These are phyloP conservation scores for Calyptomena viridis DNA, from an alignment of 2,113 vertebrate species.

Conservation along the genomic window DNA sequence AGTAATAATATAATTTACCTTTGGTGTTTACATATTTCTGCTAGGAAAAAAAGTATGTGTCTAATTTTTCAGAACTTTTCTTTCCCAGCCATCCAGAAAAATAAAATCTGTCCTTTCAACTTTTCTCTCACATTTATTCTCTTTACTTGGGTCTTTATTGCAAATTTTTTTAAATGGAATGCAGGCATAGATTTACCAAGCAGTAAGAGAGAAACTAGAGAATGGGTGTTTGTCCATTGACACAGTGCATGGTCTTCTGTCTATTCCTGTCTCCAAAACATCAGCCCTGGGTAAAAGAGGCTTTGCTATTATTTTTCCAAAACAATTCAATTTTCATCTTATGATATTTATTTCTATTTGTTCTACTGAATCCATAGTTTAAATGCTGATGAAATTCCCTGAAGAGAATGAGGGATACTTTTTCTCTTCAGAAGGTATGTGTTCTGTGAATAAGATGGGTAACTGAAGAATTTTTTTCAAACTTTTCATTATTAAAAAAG, in stretches of 20 bases:
- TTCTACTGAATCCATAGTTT: not conserved
- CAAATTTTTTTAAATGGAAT: not conserved
- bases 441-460: not conserved
- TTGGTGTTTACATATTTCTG: not conserved
- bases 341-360: not conserved
- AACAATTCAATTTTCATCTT: not conserved
- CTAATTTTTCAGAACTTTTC: not conserved
- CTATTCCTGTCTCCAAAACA: not conserved
- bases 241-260: not conserved
- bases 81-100: not conserved
- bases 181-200: not conserved
- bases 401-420: not conserved
- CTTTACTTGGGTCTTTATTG: not conserved
- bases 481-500: not conserved
- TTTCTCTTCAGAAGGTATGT: not conserved
- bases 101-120: not conserved
- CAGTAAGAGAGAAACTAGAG: not conserved
- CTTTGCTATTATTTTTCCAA: not conserved
- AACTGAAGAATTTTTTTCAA: not conserved
- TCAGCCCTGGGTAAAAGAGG: not conserved
- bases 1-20: not conserved
- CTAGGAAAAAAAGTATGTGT: not conserved
- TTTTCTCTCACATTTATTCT: not conserved
- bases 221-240: not conserved
- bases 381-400: not conserved